Evolutionary conservation across 2,888 invertebrate genomes (phyloP).

Genomic region (Dioctria linearis): DNA sequence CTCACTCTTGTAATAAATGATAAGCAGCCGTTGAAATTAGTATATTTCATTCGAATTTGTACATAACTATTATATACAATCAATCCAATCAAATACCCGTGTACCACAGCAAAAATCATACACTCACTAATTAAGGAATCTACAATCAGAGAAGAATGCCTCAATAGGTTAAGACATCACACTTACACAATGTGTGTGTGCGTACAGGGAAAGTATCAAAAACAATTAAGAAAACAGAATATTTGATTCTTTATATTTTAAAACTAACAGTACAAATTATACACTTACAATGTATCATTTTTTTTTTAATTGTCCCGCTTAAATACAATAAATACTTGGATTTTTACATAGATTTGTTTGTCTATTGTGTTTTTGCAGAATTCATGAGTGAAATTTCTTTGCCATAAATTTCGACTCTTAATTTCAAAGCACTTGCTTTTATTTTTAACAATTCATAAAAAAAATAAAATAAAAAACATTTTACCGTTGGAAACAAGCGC

Average conservation of each 20-base stretch:
- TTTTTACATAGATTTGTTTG: slow-evolving; percentile 24
- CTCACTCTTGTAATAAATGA: too few relatives aligned
- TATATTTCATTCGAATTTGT: too few relatives aligned
- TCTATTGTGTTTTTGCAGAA: slow-evolving; percentile 18
- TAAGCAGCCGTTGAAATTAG: too few relatives aligned
- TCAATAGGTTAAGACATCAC: too few relatives aligned
- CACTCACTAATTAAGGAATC: too few relatives aligned
- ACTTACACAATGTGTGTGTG: too few relatives aligned
- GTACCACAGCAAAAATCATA: too few relatives aligned
- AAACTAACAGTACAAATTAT: slow-evolving; percentile 46
- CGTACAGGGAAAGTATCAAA: not conserved
- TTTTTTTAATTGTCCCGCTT: slow-evolving; percentile 13
- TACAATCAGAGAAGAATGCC: too few relatives aligned
- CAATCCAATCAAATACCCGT: too few relatives aligned
- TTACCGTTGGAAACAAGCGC: slow-evolving; percentile 11
- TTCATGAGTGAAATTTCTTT: slow-evolving; percentile 11
- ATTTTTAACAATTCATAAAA: slow-evolving; percentile 13
- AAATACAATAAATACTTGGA: slow-evolving; percentile 28
- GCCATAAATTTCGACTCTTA: slow-evolving; percentile 14
- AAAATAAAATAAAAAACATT: slow-evolving; percentile 17
- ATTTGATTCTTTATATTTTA: slow-evolving; percentile 43
- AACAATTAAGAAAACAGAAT: slow-evolving; percentile 44
- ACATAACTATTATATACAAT: too few relatives aligned
- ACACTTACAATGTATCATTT: slow-evolving; percentile 39
- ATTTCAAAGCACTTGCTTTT: not conserved